These are phyloP conservation scores for Holothuria glaberrima DNA, from an alignment of 35 echinoderm and acorn worm species.

Conservation along the genomic window DNA sequence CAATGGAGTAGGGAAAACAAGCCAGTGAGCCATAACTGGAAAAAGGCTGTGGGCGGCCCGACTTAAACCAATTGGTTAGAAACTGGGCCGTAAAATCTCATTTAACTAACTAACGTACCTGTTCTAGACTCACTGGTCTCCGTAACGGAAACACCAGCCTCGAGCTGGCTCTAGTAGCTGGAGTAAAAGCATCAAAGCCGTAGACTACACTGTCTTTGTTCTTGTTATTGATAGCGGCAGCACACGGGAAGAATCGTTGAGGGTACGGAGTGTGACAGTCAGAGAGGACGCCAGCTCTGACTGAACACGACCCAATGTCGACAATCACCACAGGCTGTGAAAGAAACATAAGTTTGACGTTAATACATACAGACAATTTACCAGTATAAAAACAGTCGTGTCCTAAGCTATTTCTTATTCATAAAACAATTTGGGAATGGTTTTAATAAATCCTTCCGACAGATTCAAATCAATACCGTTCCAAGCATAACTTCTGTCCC, in stretches of 20 bases:
- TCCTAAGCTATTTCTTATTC: not conserved
- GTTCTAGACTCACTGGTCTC: constrained; percentile 76
- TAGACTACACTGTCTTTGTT: constrained; percentile 72
- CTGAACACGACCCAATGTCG: constrained; percentile 89
- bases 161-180: constrained; percentile 61
- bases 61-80: no score
- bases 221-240: constrained; percentile 69
- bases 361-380: not conserved
- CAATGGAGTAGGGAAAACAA: no score
- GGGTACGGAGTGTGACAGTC: constrained; percentile 81
- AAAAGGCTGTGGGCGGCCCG: no score
- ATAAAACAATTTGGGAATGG: no score
- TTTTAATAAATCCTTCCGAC: no score
- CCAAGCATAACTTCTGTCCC: no score
- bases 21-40: no score
- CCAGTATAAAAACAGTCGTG: no score
- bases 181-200: constrained; percentile 86
- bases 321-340: constrained; percentile 84
- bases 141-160: constrained; percentile 84
- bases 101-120: no score
- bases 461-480: no score
- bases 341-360: not conserved
- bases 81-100: no score
- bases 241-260: constrained; percentile 94
- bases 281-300: constrained; percentile 89